Conservation (phyloP, 2,797 vertebrate genomes). For the Acipenser transmontanus region DNA sequence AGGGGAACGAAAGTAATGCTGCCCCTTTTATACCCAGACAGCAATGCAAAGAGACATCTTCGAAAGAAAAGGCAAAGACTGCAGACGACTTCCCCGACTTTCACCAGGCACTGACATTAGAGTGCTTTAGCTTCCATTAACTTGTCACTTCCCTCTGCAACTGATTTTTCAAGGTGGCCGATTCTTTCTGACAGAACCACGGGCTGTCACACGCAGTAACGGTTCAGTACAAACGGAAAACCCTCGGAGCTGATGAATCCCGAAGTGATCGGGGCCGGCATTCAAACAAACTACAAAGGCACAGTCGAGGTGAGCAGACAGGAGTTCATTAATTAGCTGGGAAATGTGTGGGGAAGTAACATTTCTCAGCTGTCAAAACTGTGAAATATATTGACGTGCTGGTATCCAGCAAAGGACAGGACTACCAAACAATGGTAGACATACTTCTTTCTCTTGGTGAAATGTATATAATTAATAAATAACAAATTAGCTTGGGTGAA, state of each 20-base stretch:
- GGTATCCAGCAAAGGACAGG: constrained; percentile 1
- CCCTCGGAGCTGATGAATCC: constrained; percentile 50
- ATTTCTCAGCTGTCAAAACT: constrained; percentile 18
- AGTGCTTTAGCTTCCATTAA: constrained; percentile 60
- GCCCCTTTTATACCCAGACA: constrained; percentile 21
- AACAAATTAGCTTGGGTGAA: too few relatives aligned
- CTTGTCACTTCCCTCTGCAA: constrained; percentile 58
- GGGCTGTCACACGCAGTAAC: constrained; percentile 55
- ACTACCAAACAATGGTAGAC: neutral
- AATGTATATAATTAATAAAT: neutral
- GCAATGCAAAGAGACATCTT: constrained; percentile 35
- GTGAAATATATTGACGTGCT: neutral
- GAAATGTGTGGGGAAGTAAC: constrained; percentile 26
- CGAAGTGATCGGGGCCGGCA: constrained; percentile 51
- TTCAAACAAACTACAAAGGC: constrained; percentile 33
- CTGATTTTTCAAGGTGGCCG: constrained; percentile 41
- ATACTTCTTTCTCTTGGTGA: neutral
- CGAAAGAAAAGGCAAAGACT: constrained; percentile 38
- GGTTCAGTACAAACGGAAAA: constrained; percentile 46
- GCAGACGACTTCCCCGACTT: constrained; percentile 33
- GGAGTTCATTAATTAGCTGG: constrained; percentile 46
- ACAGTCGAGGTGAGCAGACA: constrained; percentile 24
- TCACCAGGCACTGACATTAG: constrained; percentile 50
- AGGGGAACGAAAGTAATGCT: constrained; percentile 5
- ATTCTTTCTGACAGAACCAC: constrained; percentile 60